Evolutionary conservation across 2,888 invertebrate genomes (phyloP).

Genomic region (Pimpla rufipes): DNA sequence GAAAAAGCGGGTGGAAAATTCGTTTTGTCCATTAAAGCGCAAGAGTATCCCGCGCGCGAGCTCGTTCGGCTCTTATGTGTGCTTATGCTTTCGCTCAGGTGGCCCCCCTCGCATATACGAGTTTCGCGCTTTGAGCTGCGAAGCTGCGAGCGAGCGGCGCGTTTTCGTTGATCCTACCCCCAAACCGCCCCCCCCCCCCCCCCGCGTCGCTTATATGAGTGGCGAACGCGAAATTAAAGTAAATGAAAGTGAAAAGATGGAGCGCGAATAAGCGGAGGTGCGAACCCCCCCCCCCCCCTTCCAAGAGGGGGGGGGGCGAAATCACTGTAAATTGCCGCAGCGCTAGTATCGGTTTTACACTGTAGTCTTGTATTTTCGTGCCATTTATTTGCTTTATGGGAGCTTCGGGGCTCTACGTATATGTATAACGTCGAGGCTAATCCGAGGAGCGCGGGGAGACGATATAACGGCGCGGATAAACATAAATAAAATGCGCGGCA

Average conservation of each 20-base stretch:
- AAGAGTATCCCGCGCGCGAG: constrained; percentile 59
- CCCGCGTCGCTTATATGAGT: neutral
- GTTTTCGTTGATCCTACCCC: no score
- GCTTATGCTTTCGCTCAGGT: constrained; percentile 14
- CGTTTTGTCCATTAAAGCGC: constrained; percentile 83
- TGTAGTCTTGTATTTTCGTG: neutral
- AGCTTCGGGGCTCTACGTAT: no score
- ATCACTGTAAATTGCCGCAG: no score
- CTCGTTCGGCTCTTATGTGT: constrained; percentile 55
- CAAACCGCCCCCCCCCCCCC: no score
- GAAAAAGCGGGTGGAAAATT: constrained; percentile 78
- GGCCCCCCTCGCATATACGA: no score
- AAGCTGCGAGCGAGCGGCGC: no score
- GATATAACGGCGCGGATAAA: constrained; percentile 52
- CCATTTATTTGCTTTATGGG: constrained; percentile 1
- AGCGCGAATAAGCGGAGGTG: neutral
- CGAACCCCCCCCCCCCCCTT: no score
- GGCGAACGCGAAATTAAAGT: neutral
- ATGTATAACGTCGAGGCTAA: constrained; percentile 9
- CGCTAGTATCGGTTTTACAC: neutral
- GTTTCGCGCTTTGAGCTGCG: no score
- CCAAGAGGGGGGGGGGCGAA: no score
- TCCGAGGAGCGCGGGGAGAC: constrained; percentile 41
- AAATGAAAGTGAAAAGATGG: constrained; percentile 10
- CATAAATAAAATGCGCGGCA: constrained; percentile 58